Conservation (phyloP, 2,797 vertebrate species). For the Fistularia commersonii region DNA sequence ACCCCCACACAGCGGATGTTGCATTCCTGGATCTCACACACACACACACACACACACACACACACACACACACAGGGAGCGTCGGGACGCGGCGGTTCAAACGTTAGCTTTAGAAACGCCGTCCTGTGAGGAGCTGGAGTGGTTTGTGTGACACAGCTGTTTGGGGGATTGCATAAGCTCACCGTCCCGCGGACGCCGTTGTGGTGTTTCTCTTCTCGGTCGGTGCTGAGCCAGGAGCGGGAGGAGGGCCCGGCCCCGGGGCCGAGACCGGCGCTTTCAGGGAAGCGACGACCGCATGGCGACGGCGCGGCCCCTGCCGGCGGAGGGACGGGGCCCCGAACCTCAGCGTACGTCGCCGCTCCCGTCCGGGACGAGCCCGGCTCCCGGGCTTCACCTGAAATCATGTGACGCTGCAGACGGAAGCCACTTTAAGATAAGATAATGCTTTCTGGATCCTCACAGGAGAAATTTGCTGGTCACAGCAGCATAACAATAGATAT, state of each 20-base stretch:
- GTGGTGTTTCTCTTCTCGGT: constrained; percentile 18
- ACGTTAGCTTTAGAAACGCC: too few species aligned
- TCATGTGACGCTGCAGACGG: constrained; percentile 44
- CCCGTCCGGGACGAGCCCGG: constrained; percentile 49
- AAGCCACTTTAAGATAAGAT: constrained; percentile 19
- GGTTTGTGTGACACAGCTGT: background rate
- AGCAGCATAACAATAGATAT: too few species aligned
- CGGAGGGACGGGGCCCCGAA: constrained; percentile 43
- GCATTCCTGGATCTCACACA: constrained; percentile 44
- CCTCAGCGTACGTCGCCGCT: constrained; percentile 50
- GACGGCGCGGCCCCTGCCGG: constrained; percentile 31
- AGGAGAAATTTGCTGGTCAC: too few species aligned
- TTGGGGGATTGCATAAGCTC: too few species aligned
- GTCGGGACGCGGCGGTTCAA: too few species aligned
- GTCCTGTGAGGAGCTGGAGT: background rate
- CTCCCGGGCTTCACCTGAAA: constrained; percentile 27
- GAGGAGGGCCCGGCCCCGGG: constrained; percentile 66
- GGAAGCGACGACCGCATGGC: constrained; percentile 49
- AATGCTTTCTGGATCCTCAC: too few species aligned
- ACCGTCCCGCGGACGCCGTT: background rate
- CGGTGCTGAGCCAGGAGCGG: constrained; percentile 40
- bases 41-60: too few species aligned
- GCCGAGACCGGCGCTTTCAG: constrained; percentile 59
- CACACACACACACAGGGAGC: too few species aligned
- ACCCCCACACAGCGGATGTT: constrained; percentile 4